These are phyloP conservation scores for Synaphobranchus kaupii DNA, from an alignment of 2,797 vertebrate genomes.

Conservation along the genomic window DNA sequence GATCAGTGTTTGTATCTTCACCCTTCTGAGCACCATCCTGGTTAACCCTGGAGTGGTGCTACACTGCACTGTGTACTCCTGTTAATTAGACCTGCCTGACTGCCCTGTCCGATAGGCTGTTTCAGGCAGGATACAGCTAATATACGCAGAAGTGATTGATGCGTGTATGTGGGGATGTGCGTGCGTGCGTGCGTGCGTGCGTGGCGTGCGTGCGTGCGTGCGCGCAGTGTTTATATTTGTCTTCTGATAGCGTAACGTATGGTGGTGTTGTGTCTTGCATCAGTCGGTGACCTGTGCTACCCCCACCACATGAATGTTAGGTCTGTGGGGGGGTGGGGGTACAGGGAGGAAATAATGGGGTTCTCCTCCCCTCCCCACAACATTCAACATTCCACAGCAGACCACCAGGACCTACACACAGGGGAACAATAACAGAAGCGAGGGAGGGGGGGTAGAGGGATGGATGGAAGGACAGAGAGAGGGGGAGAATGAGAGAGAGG, in stretches of 20 bases:
- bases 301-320: slow-evolving; percentile 82
- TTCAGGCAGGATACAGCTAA: neutral
- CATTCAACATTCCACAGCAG: slow-evolving; percentile 88
- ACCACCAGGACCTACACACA: slow-evolving; percentile 83
- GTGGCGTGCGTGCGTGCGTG: neutral
- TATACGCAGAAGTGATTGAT: neutral
- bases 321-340: slow-evolving; percentile 79
- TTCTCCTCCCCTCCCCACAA: slow-evolving; percentile 71
- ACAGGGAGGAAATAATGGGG: slow-evolving; percentile 91
- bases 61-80: neutral
- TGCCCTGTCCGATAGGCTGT: neutral
- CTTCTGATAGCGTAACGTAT: neutral
- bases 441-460: neutral
- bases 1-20: neutral
- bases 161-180: neutral
- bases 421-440: neutral
- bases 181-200: too few relatives aligned
- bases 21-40: neutral
- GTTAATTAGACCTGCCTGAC: neutral
- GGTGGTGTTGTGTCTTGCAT: neutral
- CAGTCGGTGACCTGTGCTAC: slow-evolving; percentile 30
- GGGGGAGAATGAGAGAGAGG: neutral
- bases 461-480: neutral
- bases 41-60: neutral
- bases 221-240: neutral